These are phyloP conservation scores for Dasyprocta punctata DNA, from an alignment of 2,113 vertebrate species.

Conservation along the genomic window DNA sequence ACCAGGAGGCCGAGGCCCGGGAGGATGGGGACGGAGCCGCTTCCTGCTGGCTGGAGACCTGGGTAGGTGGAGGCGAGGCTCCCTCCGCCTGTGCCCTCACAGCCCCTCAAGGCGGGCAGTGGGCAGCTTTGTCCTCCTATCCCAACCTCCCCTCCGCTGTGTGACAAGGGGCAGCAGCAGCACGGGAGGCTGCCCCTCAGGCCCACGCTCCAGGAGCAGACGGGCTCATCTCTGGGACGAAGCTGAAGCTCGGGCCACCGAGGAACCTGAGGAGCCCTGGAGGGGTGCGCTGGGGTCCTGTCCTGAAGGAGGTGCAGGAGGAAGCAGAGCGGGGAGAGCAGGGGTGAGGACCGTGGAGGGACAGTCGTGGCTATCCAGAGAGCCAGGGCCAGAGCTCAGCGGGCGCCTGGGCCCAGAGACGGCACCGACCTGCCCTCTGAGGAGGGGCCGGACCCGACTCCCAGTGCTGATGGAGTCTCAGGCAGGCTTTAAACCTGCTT, in stretches of 20 bases:
- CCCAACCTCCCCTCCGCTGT: background rate
- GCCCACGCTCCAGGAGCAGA: background rate
- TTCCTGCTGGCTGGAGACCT: background rate
- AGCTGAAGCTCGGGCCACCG: no score
- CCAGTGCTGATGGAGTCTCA: no score
- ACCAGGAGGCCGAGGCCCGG: background rate
- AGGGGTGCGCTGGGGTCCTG: background rate
- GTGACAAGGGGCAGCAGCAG: background rate
- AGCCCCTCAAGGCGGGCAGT: background rate
- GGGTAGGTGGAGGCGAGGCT: background rate
- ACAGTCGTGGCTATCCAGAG: background rate
- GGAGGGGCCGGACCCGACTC: no score
- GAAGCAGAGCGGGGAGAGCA: background rate
- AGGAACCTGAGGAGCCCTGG: background rate
- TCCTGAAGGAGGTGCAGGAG: background rate
- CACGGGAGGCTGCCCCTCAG: background rate
- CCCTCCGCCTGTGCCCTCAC: background rate
- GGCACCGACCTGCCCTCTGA: background rate
- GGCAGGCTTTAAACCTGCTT: no score
- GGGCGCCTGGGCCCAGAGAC: background rate
- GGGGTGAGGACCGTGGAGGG: background rate
- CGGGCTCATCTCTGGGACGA: background rate
- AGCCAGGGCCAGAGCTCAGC: background rate
- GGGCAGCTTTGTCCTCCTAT: background rate
- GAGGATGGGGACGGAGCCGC: background rate